phyloP scores from a whole-genome alignment of 2,888 invertebrate genomes.

The Drosophila kuntzei region DNA sequence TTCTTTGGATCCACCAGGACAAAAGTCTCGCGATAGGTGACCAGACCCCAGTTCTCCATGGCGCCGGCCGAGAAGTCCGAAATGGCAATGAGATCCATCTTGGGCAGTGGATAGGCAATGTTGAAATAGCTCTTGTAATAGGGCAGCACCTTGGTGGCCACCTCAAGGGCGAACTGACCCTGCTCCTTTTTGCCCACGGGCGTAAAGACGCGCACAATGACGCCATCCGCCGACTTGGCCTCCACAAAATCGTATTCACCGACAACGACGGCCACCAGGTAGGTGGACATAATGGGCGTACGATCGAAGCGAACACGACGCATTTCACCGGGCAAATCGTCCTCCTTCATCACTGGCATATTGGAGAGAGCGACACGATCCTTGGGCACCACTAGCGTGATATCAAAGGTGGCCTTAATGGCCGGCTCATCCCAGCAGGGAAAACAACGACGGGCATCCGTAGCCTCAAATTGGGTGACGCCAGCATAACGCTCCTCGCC shows the following conservation, averaged over 20 bases:
- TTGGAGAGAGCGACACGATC: slow-evolving; percentile 96
- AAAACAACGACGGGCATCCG: slow-evolving; percentile 96
- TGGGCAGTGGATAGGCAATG: slow-evolving; percentile 97
- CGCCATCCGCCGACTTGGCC: slow-evolving; percentile 92
- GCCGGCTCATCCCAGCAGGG: slow-evolving; percentile 99
- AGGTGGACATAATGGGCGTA: slow-evolving; percentile 98
- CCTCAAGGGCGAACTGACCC: slow-evolving; percentile 95
- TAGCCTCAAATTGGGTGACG: slow-evolving; percentile 96
- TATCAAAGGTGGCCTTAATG: slow-evolving; percentile 97
- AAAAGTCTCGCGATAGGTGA: slow-evolving; percentile 96
- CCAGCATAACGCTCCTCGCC: slow-evolving; percentile 94
- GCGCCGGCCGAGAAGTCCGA: slow-evolving; percentile 98
- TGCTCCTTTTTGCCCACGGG: slow-evolving; percentile 96
- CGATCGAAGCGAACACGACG: slow-evolving; percentile 90
- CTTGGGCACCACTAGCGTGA: slow-evolving; percentile 92
- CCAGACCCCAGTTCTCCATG: slow-evolving; percentile 99
- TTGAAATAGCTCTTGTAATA: slow-evolving; percentile 98
- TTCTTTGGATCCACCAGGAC: slow-evolving; percentile 95
- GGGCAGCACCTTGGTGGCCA: slow-evolving; percentile 95
- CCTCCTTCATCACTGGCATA: slow-evolving; percentile 90
- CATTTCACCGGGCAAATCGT: slow-evolving; percentile 85
- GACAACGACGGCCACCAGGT: slow-evolving; percentile 96
- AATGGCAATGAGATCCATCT: slow-evolving; percentile 98
- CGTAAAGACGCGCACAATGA: slow-evolving; percentile 92
- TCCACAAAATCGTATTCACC: slow-evolving; percentile 98